Base-by-base conservation (phyloP, 1,140 invertebrate genomes). In the Hycleus phaleratus region DNA sequence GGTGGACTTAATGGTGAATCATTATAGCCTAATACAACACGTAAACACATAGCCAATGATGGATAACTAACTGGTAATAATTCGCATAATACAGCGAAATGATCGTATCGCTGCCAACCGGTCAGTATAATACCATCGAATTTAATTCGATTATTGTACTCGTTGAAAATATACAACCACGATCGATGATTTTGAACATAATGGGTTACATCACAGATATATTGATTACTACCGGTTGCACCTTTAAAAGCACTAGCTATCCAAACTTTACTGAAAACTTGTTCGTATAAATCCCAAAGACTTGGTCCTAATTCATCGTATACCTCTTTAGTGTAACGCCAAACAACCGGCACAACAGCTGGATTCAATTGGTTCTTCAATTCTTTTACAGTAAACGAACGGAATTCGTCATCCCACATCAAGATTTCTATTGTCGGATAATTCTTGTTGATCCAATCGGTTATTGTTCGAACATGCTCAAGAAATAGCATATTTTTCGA, bases 321-420 rank as follows among this genome's bases (percentile, higher is more conserved):
- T 10, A 85, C 80, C 65, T 85, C 79, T 54, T 81, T 77, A 48
- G 77, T 76, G 66, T 89, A 90, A 3, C 84, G 79, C 90, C 90
- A 93, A 11, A 92, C 83, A 79, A 95, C 93, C 0, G 87, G 88
- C 71, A 94, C 87, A 3, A 93, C 83, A 49, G 87, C 78, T 32
- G 81, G 79, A 1, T 84, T 82, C 12, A 90, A 75, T 11, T 82
- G 80, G 65, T 81, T 81, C 73, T 81, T 74, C 71, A 88, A 78
- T 67, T 81, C 74, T 49, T 79, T 74, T 58, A 81, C 70, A 10
- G 81, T 79, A 64, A 93, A 83, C 26, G 83, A 78, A 38, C 91
- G 77, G 40, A 97, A 70, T 88, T 96, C 95, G 71, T 97, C 95
- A 70, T 97, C 93, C 95, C 95, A 97, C 64, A 97, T 87, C 38